phyloP scores from a whole-genome alignment of 2,113 vertebrate genomes.

The Pogona vitticeps region DNA sequence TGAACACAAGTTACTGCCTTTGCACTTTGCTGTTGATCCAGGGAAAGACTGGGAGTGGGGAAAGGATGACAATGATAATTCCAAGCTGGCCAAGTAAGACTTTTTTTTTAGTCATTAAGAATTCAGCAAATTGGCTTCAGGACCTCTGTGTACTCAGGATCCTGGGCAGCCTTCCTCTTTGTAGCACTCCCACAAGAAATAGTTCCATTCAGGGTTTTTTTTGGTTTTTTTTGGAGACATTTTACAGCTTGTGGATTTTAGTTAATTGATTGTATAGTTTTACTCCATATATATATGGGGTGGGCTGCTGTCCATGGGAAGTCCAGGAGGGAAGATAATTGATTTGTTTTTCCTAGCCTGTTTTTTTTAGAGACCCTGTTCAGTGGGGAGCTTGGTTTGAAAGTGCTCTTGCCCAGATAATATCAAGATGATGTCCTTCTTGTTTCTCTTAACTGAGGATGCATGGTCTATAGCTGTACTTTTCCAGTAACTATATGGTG shows the following conservation, averaged over 20 bases:
- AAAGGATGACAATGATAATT: conserved; percentile 93
- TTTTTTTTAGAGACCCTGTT: background rate
- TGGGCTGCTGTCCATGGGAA: no score
- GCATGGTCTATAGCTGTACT: background rate
- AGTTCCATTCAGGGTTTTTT: no score
- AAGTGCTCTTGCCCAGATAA: background rate
- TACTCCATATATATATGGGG: background rate
- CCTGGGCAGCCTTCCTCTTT: background rate
- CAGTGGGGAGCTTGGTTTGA: background rate
- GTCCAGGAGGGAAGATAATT: background rate
- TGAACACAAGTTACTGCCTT: conserved; percentile 95
- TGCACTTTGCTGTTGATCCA: conserved; percentile 98
- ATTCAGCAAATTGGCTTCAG: background rate
- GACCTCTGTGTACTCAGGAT: no score
- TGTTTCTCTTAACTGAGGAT: background rate
- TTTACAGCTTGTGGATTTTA: no score
- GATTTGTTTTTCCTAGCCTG: no score
- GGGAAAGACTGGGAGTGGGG: conserved; percentile 98
- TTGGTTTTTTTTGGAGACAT: background rate
- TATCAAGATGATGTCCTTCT: background rate
- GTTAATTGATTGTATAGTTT: background rate
- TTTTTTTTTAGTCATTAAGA: conserved; percentile 18
- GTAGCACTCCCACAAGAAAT: background rate
- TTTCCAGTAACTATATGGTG: conserved; percentile 31
- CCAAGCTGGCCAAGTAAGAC: conserved; percentile 93